A percentile compares a stretch with the other conserved stretches of the same genome.
Evolutionary conservation across 2,888 invertebrate genomes (phyloP).

Genomic region (Criorhina ranunculi): DNA sequence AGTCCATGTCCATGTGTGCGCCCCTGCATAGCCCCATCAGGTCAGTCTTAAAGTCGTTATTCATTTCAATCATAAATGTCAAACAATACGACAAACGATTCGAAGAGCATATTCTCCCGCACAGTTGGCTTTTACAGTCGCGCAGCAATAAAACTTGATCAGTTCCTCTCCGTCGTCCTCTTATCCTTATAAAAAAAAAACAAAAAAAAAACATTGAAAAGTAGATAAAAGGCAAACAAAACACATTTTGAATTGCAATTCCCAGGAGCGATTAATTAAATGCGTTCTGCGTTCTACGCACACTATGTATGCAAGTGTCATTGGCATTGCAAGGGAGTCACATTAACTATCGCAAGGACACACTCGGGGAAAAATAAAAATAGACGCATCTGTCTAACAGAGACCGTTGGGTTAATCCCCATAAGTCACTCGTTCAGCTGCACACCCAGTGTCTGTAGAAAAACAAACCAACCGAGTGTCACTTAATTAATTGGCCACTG

Average conservation of each 20-base stretch:
- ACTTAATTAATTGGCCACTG: conserved; percentile 49
- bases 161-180: conserved; percentile 1
- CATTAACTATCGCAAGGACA: conserved; percentile 41
- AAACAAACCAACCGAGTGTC: conserved; percentile 54
- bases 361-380: conserved; percentile 31
- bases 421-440: conserved; percentile 53
- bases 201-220: too few relatives aligned
- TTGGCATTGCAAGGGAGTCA: conserved; percentile 49
- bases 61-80: conserved; percentile 73
- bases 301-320: conserved; percentile 38
- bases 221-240: conserved; percentile 2
- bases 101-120: conserved; percentile 45
- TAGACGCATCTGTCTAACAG: conserved; percentile 56
- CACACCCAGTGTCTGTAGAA: conserved; percentile 22
- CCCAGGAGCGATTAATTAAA: conserved; percentile 68
- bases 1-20: neutral
- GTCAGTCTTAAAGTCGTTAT: conserved; percentile 66
- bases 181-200: conserved; percentile 23
- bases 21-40: conserved; percentile 31
- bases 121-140: conserved; percentile 23
- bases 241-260: conserved; percentile 58
- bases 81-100: conserved; percentile 63
- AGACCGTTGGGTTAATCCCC: conserved; percentile 41
- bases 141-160: conserved; percentile 44
- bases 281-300: conserved; percentile 39